phyloP scores from a whole-genome alignment of 2,113 vertebrate genomes.

The Furnarius figulus region DNA sequence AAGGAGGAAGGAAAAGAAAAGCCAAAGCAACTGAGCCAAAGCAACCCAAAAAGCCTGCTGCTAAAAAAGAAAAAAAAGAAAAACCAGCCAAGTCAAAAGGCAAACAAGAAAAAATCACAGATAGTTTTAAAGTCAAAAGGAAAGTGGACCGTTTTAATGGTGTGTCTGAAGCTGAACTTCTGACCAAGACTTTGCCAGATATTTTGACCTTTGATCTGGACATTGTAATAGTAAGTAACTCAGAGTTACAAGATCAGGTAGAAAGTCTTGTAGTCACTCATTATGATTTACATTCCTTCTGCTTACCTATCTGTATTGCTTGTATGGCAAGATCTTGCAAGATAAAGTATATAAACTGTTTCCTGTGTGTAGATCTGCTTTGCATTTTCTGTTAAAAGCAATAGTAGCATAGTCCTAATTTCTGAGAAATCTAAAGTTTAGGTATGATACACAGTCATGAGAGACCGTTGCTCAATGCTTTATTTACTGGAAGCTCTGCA shows the following conservation, averaged over 20 bases:
- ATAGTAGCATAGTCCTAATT: not conserved
- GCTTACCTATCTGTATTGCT: not conserved
- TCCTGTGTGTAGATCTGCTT: not conserved
- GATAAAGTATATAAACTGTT: not conserved
- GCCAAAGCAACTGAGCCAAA: conserved; percentile 74
- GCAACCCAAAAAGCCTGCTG: conserved; percentile 71
- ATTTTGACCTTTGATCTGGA: conserved; percentile 94
- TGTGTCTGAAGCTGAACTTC: conserved; percentile 93
- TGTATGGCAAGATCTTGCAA: not conserved
- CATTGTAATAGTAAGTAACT: conserved; percentile 92
- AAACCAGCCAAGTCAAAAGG: conserved; percentile 81
- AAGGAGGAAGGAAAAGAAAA: conserved; percentile 82
- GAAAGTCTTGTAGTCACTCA: not conserved
- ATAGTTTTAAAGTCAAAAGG: conserved; percentile 93
- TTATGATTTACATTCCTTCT: not conserved
- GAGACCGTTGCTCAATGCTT: not conserved
- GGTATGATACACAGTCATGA: not conserved
- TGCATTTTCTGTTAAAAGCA: conserved; percentile 1
- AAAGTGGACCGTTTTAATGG: conserved; percentile 98
- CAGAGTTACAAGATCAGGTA: not conserved
- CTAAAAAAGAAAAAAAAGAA: conserved; percentile 61
- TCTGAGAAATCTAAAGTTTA: not conserved
- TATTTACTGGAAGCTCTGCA: not conserved
- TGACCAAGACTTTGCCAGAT: conserved; percentile 95
- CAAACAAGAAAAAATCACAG: conserved; percentile 97